Evolutionary conservation across 2,113 vertebrate genomes (phyloP).

Genomic region (Tiliqua scincoides): DNA sequence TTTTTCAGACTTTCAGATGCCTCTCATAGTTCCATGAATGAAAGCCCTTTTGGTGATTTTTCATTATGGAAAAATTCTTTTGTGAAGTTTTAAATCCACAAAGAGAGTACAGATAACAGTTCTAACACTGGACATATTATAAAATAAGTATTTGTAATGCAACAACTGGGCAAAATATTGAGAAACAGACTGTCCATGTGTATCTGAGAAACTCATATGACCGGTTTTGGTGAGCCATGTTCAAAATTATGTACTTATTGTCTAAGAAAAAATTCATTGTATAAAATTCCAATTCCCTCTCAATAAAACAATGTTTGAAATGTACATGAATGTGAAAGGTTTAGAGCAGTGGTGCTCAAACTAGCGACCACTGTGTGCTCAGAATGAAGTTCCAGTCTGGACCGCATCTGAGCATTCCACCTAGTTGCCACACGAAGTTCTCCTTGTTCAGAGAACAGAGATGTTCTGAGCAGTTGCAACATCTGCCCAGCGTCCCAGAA

Average conservation of each 20-base stretch:
- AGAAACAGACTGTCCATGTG: conserved; percentile 59
- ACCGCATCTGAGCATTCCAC: too few species aligned
- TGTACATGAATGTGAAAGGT: not conserved
- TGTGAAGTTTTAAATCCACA: conserved; percentile 77
- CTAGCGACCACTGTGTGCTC: too few species aligned
- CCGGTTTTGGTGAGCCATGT: not conserved
- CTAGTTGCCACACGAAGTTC: too few species aligned
- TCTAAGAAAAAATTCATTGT: not conserved
- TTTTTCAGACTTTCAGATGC: conserved; percentile 75
- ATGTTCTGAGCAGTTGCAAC: too few species aligned
- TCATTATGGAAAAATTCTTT: conserved; percentile 70
- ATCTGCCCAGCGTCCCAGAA: too few species aligned
- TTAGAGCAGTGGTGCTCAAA: too few species aligned
- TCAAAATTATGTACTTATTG: not conserved
- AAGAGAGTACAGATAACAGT: conserved; percentile 77
- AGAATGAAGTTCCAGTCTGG: too few species aligned
- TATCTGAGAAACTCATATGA: not conserved
- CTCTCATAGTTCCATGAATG: conserved; percentile 81
- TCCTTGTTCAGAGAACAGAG: too few species aligned
- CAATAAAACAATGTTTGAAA: not conserved
- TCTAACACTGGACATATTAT: conserved; percentile 78
- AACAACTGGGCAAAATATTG: conserved; percentile 59
- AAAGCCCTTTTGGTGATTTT: conserved; percentile 74
- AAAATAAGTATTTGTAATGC: conserved; percentile 69
- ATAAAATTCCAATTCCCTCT: not conserved